Conservation (phyloP, 1,140 invertebrate species). For the Drosophila elegans region DNA sequence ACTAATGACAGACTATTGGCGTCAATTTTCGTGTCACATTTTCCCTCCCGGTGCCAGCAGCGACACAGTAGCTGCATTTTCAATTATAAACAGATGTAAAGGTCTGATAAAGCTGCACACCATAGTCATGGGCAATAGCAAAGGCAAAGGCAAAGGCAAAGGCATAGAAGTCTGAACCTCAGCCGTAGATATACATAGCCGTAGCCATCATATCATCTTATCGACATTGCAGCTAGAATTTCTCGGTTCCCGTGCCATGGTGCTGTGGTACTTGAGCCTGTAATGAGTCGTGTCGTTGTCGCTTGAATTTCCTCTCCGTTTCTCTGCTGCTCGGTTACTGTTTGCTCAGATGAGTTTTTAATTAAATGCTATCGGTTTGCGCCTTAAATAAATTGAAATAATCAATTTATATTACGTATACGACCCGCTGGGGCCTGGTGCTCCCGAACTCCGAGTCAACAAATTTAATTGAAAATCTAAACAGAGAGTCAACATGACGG, state of each 20-base stretch:
- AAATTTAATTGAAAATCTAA: conserved; percentile 85
- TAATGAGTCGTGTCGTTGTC: conserved; percentile 75
- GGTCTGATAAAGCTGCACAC: conserved; percentile 57
- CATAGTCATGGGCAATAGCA: not conserved
- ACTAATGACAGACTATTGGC: conserved; percentile 80
- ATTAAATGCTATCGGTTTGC: conserved; percentile 81
- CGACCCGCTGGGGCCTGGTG: conserved; percentile 18
- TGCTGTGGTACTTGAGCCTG: conserved; percentile 75
- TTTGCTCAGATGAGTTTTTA: conserved; percentile 82
- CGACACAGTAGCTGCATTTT: conserved; percentile 83
- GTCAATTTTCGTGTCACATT: conserved; percentile 78
- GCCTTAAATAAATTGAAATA: conserved; percentile 82
- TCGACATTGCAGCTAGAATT: conserved; percentile 30
- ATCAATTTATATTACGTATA: conserved; percentile 83
- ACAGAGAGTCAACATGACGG: conserved; percentile 76
- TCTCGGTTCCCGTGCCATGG: conserved; percentile 29
- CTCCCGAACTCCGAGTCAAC: conserved; percentile 62
- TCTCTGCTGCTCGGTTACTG: conserved; percentile 23
- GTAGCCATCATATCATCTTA: conserved; percentile 45
- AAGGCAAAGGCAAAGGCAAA: not conserved
- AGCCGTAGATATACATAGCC: conserved; percentile 23
- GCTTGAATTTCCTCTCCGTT: not conserved
- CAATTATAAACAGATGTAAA: conserved; percentile 85
- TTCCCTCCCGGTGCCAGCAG: conserved; percentile 23
- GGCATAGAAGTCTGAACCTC: conserved; percentile 1